phyloP scores from a whole-genome alignment of 2,888 invertebrate genomes.

The Encarsia formosa region DNA sequence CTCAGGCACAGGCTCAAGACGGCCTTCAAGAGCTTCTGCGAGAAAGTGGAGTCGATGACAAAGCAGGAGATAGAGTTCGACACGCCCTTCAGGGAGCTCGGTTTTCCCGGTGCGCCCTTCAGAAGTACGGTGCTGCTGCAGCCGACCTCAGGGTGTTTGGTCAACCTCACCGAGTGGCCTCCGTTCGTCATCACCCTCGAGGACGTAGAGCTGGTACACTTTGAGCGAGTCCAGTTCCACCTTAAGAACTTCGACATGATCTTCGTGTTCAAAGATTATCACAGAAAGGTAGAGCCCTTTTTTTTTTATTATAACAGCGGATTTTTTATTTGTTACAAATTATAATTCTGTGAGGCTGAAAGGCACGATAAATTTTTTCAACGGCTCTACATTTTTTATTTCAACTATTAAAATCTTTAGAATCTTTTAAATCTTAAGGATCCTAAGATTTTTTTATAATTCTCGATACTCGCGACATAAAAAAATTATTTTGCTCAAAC shows the following conservation, averaged over 20 bases:
- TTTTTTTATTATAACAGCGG: too few species aligned
- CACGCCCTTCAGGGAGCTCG: slow-evolving; percentile 95
- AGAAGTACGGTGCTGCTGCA: slow-evolving; percentile 93
- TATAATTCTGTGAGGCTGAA: too few species aligned
- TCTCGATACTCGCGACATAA: too few species aligned
- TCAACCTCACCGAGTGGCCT: slow-evolving; percentile 98
- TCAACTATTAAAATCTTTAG: too few species aligned
- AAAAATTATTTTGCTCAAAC: too few species aligned
- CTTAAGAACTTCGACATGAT: slow-evolving; percentile 99
- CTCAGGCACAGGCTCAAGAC: slow-evolving; percentile 93
- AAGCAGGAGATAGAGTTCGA: slow-evolving; percentile 98
- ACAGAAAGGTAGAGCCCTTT: too few species aligned
- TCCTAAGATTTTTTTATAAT: too few species aligned
- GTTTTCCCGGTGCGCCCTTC: slow-evolving; percentile 96
- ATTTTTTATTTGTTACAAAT: too few species aligned
- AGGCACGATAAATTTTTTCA: too few species aligned
- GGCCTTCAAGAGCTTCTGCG: slow-evolving; percentile 97
- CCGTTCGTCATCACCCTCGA: slow-evolving; percentile 98
- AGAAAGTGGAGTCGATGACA: slow-evolving; percentile 91
- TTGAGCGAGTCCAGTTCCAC: slow-evolving; percentile 97
- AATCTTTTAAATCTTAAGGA: too few species aligned
- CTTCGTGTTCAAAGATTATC: slow-evolving; percentile 98
- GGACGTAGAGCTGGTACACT: slow-evolving; percentile 96
- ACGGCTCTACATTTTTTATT: too few species aligned
- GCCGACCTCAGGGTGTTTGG: slow-evolving; percentile 96